These are phyloP conservation scores for Dreissena polymorpha DNA, from an alignment of 1,140 invertebrate genomes.

Conservation along the genomic window DNA sequence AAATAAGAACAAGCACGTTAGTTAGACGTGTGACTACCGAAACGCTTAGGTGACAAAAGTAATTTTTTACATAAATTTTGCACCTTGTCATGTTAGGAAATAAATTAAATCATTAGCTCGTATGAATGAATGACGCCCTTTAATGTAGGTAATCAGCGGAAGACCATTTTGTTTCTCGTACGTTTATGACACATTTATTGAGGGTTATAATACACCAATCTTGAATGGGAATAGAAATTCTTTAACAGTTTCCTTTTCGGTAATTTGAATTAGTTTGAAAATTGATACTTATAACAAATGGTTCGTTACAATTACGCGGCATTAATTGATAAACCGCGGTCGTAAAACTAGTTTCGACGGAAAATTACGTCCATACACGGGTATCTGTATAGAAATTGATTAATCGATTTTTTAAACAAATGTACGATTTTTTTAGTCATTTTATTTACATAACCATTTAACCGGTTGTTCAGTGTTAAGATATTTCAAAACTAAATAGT, in stretches of 20 bases:
- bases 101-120: constrained; percentile 42
- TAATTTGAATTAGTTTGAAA: constrained; percentile 48
- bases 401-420: constrained; percentile 16
- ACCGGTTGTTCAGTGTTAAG: too few relatives aligned
- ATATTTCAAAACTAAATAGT: too few relatives aligned
- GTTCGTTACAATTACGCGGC: constrained; percentile 43
- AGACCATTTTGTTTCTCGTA: constrained; percentile 32
- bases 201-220: constrained; percentile 46
- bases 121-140: constrained; percentile 30
- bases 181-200: constrained; percentile 53
- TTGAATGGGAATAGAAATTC: constrained; percentile 37
- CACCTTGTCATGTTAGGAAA: background rate
- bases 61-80: too few relatives aligned
- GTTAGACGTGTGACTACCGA: too few relatives aligned
- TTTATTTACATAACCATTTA: too few relatives aligned
- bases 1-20: too few relatives aligned
- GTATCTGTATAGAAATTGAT: constrained; percentile 41
- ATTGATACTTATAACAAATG: constrained; percentile 54
- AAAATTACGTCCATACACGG: constrained; percentile 42
- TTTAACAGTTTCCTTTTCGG: constrained; percentile 45
- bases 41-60: too few relatives aligned
- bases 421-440: too few relatives aligned
- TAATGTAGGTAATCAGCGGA: constrained; percentile 35
- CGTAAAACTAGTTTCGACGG: constrained; percentile 36
- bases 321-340: constrained; percentile 37